A percentile compares a stretch with the other conserved stretches of the same genome.
Evolutionary conservation across 1,140 invertebrate genomes (phyloP).

Genomic region (Drosophila littoralis): DNA sequence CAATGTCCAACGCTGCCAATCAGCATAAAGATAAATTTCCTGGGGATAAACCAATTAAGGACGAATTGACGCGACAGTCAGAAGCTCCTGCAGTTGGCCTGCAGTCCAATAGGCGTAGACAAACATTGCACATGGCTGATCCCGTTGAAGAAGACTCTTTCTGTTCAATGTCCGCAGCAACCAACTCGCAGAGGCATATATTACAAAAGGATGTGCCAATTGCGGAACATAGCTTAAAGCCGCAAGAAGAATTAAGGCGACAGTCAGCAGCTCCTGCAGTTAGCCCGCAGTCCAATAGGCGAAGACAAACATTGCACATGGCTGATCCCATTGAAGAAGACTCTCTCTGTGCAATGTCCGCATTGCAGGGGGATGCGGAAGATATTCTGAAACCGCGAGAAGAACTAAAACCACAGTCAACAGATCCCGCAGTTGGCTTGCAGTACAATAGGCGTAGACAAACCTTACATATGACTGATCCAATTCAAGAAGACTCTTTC

Average conservation of each 20-base stretch:
- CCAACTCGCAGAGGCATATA: neutral
- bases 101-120: neutral
- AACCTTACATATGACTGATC: neutral
- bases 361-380: no score
- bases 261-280: neutral
- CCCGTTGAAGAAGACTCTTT: slow-evolving; percentile 12
- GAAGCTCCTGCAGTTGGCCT: neutral
- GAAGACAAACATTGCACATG: neutral
- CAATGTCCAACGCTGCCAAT: neutral
- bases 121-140: slow-evolving; percentile 5
- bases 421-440: neutral
- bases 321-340: slow-evolving; percentile 19
- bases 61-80: neutral
- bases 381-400: neutral
- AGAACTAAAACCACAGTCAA: neutral
- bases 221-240: neutral
- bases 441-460: neutral
- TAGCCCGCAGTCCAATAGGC: neutral
- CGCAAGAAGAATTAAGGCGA: neutral
- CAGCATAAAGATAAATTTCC: neutral
- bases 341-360: no score
- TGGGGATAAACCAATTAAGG: neutral
- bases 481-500: slow-evolving; percentile 14
- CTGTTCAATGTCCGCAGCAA: neutral
- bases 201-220: neutral